phyloP scores from a whole-genome alignment of 2,797 vertebrate species.

The Coreius guichenoti region DNA sequence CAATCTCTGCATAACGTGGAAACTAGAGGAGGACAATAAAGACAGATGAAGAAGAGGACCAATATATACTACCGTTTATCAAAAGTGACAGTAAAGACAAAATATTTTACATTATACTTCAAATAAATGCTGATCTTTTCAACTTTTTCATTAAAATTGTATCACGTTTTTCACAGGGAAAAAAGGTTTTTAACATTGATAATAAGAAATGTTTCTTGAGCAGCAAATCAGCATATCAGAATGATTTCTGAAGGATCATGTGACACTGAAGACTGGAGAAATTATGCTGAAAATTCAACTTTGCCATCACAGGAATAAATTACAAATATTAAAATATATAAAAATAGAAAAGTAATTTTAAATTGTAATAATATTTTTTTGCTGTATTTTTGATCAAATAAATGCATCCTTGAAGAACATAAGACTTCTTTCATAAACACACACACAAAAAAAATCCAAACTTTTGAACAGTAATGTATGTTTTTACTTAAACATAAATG shows the following conservation, averaged over 20 bases:
- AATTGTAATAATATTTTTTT: too few relatives aligned
- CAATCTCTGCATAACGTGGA: conserved; percentile 84
- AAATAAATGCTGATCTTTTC: too few relatives aligned
- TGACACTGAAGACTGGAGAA: not conserved
- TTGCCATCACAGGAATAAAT: not conserved
- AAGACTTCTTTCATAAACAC: not conserved
- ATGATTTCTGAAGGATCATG: not conserved
- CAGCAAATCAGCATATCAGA: not conserved
- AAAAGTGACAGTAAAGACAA: too few relatives aligned
- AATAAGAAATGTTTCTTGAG: not conserved
- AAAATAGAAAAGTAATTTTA: too few relatives aligned
- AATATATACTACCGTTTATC: not conserved
- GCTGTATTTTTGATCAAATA: not conserved
- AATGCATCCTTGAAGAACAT: not conserved
- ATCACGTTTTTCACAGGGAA: too few relatives aligned
- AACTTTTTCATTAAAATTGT: too few relatives aligned
- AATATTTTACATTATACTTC: too few relatives aligned
- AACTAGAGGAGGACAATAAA: conserved; percentile 68
- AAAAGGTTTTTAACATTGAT: not conserved
- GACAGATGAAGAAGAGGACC: not conserved
- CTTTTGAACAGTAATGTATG: not conserved
- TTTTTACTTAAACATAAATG: not conserved
- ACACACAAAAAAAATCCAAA: too few relatives aligned
- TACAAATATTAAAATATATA: not conserved
- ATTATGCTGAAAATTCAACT: not conserved